Conservation (phyloP, 1,140 invertebrate species). For the Choristoneura fumiferana region DNA sequence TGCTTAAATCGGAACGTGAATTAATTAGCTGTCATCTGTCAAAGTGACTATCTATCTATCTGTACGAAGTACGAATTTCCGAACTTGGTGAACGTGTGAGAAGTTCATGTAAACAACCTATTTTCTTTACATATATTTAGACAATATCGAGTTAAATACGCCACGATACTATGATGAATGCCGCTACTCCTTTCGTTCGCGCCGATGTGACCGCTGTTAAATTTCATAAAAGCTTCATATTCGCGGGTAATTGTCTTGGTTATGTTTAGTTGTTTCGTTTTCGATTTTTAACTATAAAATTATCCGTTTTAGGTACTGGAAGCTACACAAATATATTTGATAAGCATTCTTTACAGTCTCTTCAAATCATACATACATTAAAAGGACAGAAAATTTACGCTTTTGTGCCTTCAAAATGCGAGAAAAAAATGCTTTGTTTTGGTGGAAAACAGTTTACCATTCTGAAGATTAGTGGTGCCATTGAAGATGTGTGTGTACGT, state of each 20-base stretch:
- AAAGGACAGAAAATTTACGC: conserved; percentile 62
- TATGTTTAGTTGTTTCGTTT: neutral
- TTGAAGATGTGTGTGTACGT: conserved; percentile 19
- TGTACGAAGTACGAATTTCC: too few species aligned
- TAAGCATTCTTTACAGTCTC: conserved; percentile 29
- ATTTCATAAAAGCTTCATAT: conserved; percentile 40
- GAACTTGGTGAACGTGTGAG: too few species aligned
- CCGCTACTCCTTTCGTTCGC: conserved; percentile 19
- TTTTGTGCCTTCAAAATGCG: conserved; percentile 38
- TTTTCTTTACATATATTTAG: neutral
- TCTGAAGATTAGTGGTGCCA: conserved; percentile 7
- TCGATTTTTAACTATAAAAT: conserved; percentile 5
- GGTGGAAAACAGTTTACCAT: conserved; percentile 62
- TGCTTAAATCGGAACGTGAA: too few species aligned
- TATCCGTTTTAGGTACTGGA: conserved; percentile 51
- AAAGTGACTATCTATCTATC: neutral
- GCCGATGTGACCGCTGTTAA: conserved; percentile 65
- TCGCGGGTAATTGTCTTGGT: conserved; percentile 43
- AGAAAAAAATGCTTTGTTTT: conserved; percentile 46
- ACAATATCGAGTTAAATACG: neutral
- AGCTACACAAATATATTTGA: conserved; percentile 46
- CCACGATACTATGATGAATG: neutral
- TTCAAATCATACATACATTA: conserved; percentile 37
- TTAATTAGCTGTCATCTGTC: neutral
- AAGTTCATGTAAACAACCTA: neutral